A percentile compares a stretch with the other conserved stretches of the same genome.
phyloP scores from a whole-genome alignment of 2,113 vertebrate genomes.

The Mus pahari region DNA sequence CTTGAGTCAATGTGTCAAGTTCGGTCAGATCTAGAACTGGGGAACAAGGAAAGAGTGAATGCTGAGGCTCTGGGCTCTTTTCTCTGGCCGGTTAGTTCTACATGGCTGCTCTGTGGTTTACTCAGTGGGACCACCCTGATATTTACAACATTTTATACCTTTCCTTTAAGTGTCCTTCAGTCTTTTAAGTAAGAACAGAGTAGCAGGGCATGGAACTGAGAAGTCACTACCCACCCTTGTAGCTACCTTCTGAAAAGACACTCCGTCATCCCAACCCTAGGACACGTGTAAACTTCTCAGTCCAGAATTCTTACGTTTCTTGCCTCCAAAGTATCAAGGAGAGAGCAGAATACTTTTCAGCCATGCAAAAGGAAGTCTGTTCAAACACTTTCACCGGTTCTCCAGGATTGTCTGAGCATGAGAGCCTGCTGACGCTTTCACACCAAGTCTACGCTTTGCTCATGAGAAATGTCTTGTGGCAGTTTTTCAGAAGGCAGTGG shows the following conservation, averaged over 20 bases:
- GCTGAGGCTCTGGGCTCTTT: neutral
- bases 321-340: neutral
- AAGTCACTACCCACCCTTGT: neutral
- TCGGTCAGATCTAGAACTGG: neutral
- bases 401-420: neutral
- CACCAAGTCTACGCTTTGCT: neutral
- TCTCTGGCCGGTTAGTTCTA: neutral
- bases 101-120: neutral
- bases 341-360: neutral
- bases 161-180: neutral
- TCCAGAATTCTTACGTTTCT: neutral
- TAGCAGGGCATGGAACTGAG: neutral
- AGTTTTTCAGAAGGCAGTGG: conserved; percentile 54
- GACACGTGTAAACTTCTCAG: neutral
- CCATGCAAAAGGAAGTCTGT: neutral
- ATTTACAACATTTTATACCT: neutral
- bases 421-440: neutral
- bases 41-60: conserved; percentile 12
- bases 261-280: neutral
- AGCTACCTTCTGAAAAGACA: neutral
- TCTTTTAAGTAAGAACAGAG: neutral
- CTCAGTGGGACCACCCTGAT: neutral
- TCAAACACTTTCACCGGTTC: neutral
- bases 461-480: conserved; percentile 22
- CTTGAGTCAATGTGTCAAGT: conserved; percentile 14